Evolutionary conservation across 2,888 invertebrate genomes (phyloP), one percentile per base, ranked within the genome.

Genomic region (Ichneumoninae sp.): DNA sequence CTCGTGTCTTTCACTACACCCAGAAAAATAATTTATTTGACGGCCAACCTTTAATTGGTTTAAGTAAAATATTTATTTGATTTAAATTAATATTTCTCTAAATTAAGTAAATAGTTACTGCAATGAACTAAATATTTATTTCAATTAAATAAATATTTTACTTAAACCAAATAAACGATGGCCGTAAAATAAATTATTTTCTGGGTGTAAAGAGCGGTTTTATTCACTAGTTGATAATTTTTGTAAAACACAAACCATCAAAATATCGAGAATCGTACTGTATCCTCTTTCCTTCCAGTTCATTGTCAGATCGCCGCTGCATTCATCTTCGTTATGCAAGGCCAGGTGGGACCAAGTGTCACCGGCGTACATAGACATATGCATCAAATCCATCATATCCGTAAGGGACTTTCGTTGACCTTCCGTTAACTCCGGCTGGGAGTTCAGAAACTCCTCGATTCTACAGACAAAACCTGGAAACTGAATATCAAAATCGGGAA

Each of bases 261-360:
- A 74, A 74, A 93, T 88, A 76, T 92, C 92, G 2, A 93, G 68
- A 76, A 92, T 89, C 3, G 86, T 90, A 8, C 89, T 85, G 74
- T 91, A 93, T 65, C 89, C 88, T 47, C 87, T 85, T 10, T 89
- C 83, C 44, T 91, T 93, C 93, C 93, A 93, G 83, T 91, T 91
- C 0, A 90, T 85, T 2, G 44, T 7, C 8, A 57, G 76, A 77
- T 90, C 89, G 10, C 91, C 91, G 0, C 71, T n/a, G 69, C 83
- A 83, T 0, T 30, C 6, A 71, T 70, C 87, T 8, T 83, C 79
- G 0, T 13, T 1, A 8, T 78, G 30, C 1, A 40, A 22, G 0
- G 90, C 71, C 36, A 89, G 44, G n/a, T 89, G 81, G 44, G 83
- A 82, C 90, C 90, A 90, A 63, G n/a, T 44, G 50, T 90, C 89